Base-by-base conservation (phyloP, 2,888 invertebrate species). In the Leptinotarsa juncta region DNA sequence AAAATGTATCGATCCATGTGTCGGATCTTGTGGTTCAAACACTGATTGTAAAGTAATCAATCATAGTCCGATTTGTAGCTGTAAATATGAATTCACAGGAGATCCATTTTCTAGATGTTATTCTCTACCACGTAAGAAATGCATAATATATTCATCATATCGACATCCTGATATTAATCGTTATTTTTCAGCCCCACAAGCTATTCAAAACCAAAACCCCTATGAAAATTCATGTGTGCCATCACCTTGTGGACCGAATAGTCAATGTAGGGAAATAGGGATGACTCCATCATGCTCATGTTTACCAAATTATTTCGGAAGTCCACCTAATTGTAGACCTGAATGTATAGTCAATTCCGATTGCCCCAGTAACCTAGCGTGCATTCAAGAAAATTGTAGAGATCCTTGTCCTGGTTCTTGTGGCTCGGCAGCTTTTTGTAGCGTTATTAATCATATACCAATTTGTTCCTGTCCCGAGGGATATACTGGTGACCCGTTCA, bases 1-100 rank as follows among this genome's bases (percentile, higher is more conserved):
- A 82, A 93, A 93, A 87, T 94, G 94, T 86, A 85, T 89, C 4
- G 92, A 94, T 85, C 94, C 94, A 70, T 95, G 94, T 80, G 91
- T 91, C 32, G 93, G 92, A 50, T 90, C 92, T 23, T 95, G 94
- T 84, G 94, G 94, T 16, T 89, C 91, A 79, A 92, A 92, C 83
- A 90, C 94, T 50, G 90, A 91, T 77, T 95, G 95, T 85, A 90
- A 92, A 84, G 93, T 94, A 10, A 91, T 92, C 76, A 93, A 93
- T 85, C 93, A 93, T 84, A 93, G 92, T 84, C 92, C 93, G 2
- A 92, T 93, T 80, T 93, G 93, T 83, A 92, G 91, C 82, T 94
- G 94, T 85, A 88, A 89, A 72, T 85, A 88, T 69, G 92, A 92
- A 50, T 89, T 88, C 80, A 87, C 88, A 71, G 90, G 90, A 73